Evolutionary conservation across 1,140 invertebrate species (phyloP).

Genomic region (Drosophila seguyi): DNA sequence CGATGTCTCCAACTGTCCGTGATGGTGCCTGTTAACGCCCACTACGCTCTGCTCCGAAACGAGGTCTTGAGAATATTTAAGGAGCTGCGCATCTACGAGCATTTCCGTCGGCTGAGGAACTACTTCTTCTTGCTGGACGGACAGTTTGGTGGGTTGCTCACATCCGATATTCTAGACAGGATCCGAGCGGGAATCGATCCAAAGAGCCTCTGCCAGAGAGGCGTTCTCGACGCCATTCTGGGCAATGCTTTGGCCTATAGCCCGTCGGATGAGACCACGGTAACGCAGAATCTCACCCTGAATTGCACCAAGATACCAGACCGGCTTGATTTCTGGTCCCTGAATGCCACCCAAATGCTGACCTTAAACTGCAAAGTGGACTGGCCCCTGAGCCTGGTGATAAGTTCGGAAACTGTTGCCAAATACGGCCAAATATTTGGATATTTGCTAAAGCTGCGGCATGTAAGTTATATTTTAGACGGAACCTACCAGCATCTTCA

Average conservation of each 20-base stretch:
- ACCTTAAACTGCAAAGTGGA: constrained; percentile 89
- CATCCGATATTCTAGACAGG: constrained; percentile 88
- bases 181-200: constrained; percentile 88
- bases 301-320: constrained; percentile 87
- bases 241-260: constrained; percentile 87
- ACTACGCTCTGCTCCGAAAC: constrained; percentile 89
- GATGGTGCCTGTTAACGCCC: constrained; percentile 88
- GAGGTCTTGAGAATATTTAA: constrained; percentile 90
- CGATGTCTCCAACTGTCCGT: constrained; percentile 89
- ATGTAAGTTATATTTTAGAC: constrained; percentile 90
- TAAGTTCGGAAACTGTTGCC: constrained; percentile 88
- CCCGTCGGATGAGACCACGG: constrained; percentile 57
- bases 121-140: constrained; percentile 92
- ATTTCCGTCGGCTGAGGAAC: constrained; percentile 89
- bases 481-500: constrained; percentile 88
- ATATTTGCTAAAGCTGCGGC: constrained; percentile 90
- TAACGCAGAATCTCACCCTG: constrained; percentile 87
- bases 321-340: constrained; percentile 87
- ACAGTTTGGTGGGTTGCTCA: constrained; percentile 90
- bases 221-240: constrained; percentile 88
- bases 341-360: constrained; percentile 88
- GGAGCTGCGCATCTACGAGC: constrained; percentile 89
- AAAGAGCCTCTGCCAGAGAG: constrained; percentile 89
- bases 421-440: constrained; percentile 91
- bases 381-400: constrained; percentile 92